A percentile compares a stretch with the other conserved stretches of the same genome.
These are phyloP conservation scores for Bergia sp. DNA, from an alignment of 92 coral and sea anemone genomes.

Conservation along the genomic window DNA sequence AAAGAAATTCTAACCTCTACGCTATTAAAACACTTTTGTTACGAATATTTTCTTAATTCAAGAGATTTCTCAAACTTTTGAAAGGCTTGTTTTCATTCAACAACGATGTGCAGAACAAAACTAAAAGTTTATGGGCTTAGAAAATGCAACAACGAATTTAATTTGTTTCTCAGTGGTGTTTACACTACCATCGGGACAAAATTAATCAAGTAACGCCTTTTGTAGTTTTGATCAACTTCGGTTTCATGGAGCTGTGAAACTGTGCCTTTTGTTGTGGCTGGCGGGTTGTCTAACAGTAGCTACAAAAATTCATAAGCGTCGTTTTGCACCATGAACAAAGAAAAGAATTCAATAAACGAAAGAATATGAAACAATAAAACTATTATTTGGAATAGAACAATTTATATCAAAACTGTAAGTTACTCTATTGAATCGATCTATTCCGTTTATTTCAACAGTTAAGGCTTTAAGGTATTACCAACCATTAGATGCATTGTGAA, in stretches of 20 bases:
- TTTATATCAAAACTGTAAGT: constrained; percentile 19
- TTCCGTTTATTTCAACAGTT: background rate
- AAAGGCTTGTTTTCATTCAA: background rate
- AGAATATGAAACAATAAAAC: constrained; percentile 16
- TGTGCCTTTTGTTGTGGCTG: background rate
- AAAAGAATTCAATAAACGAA: constrained; percentile 23
- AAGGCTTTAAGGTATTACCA: background rate
- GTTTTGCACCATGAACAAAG: constrained; percentile 6
- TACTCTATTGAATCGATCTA: background rate
- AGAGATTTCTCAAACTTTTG: background rate
- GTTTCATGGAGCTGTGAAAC: constrained; percentile 40
- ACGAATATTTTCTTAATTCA: background rate
- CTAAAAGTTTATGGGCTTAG: background rate
- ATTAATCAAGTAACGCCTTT: constrained; percentile 42
- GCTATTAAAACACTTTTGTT: background rate
- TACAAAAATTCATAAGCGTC: constrained; percentile 28
- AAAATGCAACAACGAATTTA: constrained; percentile 12
- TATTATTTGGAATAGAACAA: constrained; percentile 25
- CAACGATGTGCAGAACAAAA: background rate
- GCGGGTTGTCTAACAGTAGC: constrained; percentile 32
- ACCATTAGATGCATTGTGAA: background rate
- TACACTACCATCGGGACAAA: constrained; percentile 40
- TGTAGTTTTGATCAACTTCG: constrained; percentile 1
- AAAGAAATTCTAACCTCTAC: background rate
- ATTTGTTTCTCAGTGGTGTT: constrained; percentile 29